Conservation (phyloP, 2,113 vertebrate species). For the Clarias macrocephalus region DNA sequence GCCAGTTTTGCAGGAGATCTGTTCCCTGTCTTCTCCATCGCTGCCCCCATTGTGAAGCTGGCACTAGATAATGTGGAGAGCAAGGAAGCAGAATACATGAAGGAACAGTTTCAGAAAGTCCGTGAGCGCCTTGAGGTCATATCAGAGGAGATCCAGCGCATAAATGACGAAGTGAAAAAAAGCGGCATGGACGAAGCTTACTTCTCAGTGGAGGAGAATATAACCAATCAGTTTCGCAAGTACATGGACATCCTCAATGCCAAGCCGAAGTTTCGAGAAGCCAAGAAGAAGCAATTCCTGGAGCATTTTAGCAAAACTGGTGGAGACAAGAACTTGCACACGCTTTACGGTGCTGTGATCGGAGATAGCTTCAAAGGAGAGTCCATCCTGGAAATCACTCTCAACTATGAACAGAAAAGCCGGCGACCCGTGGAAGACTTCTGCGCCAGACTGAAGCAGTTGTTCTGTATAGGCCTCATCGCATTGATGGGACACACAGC, state of each 20-base stretch:
- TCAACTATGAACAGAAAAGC: slow-evolving; percentile 76
- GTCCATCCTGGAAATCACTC: slow-evolving; percentile 71
- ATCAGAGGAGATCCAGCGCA: slow-evolving; percentile 70
- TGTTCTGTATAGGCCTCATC: slow-evolving; percentile 77
- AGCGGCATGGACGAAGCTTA: slow-evolving; percentile 67
- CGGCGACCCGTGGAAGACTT: slow-evolving; percentile 73
- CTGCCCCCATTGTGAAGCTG: slow-evolving; percentile 72
- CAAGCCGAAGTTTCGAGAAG: slow-evolving; percentile 72
- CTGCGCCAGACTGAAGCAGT: slow-evolving; percentile 73
- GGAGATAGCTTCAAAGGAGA: slow-evolving; percentile 71
- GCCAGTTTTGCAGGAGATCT: slow-evolving; percentile 74
- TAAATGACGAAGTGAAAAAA: slow-evolving; percentile 74
- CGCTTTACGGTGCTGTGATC: slow-evolving; percentile 68
- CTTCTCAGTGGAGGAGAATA: slow-evolving; percentile 75
- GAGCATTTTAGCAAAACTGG: slow-evolving; percentile 70
- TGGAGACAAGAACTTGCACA: slow-evolving; percentile 73
- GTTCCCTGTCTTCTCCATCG: slow-evolving; percentile 75
- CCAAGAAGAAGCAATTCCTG: slow-evolving; percentile 75
- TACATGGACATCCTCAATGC: slow-evolving; percentile 80
- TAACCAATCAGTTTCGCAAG: slow-evolving; percentile 78
- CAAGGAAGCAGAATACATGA: slow-evolving; percentile 75
- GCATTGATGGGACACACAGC: slow-evolving; percentile 71
- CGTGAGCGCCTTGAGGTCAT: slow-evolving; percentile 69
- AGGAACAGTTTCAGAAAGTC: slow-evolving; percentile 76
- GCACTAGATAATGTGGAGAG: slow-evolving; percentile 76